Evolutionary conservation across 2,113 vertebrate species (phyloP), one percentile per base, ranked within the genome.

Genomic region (Coptodon rendalli): DNA sequence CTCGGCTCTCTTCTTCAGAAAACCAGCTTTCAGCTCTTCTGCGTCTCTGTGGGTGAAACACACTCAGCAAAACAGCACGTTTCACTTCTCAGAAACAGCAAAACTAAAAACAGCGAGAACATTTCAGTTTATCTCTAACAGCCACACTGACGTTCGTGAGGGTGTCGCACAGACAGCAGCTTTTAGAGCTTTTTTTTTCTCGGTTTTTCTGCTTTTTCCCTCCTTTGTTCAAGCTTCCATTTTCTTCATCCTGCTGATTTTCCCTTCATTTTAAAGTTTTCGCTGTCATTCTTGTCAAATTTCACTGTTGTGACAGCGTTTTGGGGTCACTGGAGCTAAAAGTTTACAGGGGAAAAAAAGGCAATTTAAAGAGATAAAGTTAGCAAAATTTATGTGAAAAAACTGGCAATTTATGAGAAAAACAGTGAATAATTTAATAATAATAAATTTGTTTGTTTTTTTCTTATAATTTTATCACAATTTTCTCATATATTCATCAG

Each of bases 351-450:
- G 24, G 3, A 12, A 36, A 6, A 54, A 66, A 66, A 29, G 24
- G 5, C 36, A 71, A 6, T 40, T 71, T 76, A 9, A 73, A 10
- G 16, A 31, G 27, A 50, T 19, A 50, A 19, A 78, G 0, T 29
- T 19, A 3, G 14, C 0, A 7, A 17, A 0, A 2, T 29, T 1
- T 48, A 2, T 19, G 24, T 17, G 1, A 6, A 50, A 76, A 76
- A 76, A 50, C 0, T 76, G 68, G 14, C 1, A 76, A 76, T 48
- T 6, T 2, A 12, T 11, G 24, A 50, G 43, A 16, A 76, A 48
- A 48, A 48, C 6, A 3, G 7, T 12, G 16, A 29, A 76, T 19
- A 29, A 43, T 73, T 73, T 66, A 22, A 38, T 38, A 66, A 36
- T 38, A 66, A 12, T 2, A n/a, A 12, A n/a, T 36, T 11, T 3